Evolutionary conservation across 2,797 vertebrate species (phyloP).

Genomic region (Galaxias olidus): DNA sequence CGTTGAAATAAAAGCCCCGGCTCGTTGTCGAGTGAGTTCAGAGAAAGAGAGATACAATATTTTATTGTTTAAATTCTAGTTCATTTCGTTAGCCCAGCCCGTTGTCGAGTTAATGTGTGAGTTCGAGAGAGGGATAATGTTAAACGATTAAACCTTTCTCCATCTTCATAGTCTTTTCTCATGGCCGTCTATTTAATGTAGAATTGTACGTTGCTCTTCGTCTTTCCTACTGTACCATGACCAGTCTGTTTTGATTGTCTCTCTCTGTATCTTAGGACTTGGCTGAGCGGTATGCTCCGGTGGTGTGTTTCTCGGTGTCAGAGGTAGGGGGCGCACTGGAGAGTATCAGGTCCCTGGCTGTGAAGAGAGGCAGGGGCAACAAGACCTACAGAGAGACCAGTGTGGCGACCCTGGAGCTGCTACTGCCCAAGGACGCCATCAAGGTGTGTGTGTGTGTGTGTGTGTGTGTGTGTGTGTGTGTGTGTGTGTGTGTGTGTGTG

Average conservation of each 20-base stretch:
- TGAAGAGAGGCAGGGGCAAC: constrained; percentile 84
- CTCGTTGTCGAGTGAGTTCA: too few relatives aligned
- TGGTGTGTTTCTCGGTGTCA: constrained; percentile 65
- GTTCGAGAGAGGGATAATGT: too few relatives aligned
- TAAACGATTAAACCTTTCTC: too few relatives aligned
- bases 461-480: not conserved
- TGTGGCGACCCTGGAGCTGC: constrained; percentile 87
- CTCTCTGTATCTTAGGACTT: constrained; percentile 75
- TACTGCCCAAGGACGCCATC: constrained; percentile 70
- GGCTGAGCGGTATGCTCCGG: constrained; percentile 76
- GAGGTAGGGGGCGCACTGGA: constrained; percentile 82
- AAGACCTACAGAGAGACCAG: constrained; percentile 81
- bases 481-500: not conserved
- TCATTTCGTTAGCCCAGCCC: too few relatives aligned
- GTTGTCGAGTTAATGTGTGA: too few relatives aligned
- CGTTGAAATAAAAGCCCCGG: too few relatives aligned
- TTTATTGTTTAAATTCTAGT: too few relatives aligned
- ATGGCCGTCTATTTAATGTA: too few relatives aligned
- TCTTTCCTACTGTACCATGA: not conserved
- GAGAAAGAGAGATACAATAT: too few relatives aligned
- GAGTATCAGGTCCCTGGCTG: constrained; percentile 80
- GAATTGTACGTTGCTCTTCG: too few relatives aligned
- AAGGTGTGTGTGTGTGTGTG: constrained; percentile 46
- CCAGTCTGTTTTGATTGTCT: not conserved
- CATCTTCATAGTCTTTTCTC: too few relatives aligned